These are phyloP conservation scores for Arrhopalites spinosus DNA, from an alignment of 2,888 invertebrate species.

Conservation along the genomic window DNA sequence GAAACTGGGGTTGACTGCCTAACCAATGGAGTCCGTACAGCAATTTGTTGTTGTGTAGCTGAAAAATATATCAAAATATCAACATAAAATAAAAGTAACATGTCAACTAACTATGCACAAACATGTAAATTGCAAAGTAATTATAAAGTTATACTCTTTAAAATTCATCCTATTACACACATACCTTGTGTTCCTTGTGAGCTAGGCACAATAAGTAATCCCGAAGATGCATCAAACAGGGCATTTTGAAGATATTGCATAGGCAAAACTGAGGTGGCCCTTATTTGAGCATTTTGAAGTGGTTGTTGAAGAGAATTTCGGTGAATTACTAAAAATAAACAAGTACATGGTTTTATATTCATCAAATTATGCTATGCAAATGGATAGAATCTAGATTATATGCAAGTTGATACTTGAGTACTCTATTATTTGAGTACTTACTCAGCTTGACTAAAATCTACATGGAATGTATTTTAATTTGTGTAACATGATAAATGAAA, in stretches of 20 bases:
- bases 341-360: background rate
- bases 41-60: constrained; percentile 20
- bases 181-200: background rate
- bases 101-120: background rate
- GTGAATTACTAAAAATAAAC: constrained; percentile 7
- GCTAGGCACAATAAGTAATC: constrained; percentile 26
- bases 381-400: background rate
- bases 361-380: background rate
- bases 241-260: constrained; percentile 15
- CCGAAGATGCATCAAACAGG: constrained; percentile 32
- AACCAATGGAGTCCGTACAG: background rate
- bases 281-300: constrained; percentile 4
- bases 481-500: too few species aligned
- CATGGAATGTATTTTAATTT: too few species aligned
- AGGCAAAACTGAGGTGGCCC: background rate
- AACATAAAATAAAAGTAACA: background rate
- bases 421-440: too few species aligned
- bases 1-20: background rate
- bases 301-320: constrained; percentile 5
- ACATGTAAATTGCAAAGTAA: background rate
- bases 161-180: too few species aligned
- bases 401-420: too few species aligned
- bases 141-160: background rate
- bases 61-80: background rate
- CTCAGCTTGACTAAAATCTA: too few species aligned